Evolutionary conservation across 2,797 vertebrate species (phyloP).

Genomic region (Pseudochirops cupreus): DNA sequence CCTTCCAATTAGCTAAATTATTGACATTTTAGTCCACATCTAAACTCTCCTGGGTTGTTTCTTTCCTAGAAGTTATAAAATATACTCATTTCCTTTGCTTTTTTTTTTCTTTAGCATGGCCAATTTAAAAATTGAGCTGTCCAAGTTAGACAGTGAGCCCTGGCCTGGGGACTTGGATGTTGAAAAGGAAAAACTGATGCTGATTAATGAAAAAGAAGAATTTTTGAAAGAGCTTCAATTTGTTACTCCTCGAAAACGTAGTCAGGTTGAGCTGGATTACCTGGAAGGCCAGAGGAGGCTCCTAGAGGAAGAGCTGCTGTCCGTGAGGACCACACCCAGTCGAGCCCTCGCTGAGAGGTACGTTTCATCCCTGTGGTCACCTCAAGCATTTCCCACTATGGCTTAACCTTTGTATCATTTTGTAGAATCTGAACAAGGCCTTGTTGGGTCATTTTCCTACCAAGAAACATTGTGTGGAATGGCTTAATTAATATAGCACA

Average conservation of each 20-base stretch:
- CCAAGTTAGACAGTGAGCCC: constrained; percentile 88
- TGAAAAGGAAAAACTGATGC: constrained; percentile 89
- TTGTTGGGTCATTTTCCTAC: constrained; percentile 43
- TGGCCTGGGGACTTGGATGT: constrained; percentile 90
- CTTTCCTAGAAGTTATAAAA: constrained; percentile 17
- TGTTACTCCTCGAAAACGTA: constrained; percentile 86
- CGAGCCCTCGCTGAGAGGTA: constrained; percentile 89
- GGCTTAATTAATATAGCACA: constrained; percentile 65
- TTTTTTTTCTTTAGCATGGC: constrained; percentile 86
- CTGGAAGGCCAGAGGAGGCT: constrained; percentile 87
- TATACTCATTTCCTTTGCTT: constrained; percentile 37
- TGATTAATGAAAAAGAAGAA: constrained; percentile 91
- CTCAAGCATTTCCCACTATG: constrained; percentile 45
- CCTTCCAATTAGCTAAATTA: background rate
- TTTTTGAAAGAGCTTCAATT: constrained; percentile 91
- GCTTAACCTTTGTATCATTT: constrained; percentile 48
- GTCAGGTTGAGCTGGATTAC: constrained; percentile 84
- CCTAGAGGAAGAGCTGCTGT: constrained; percentile 88
- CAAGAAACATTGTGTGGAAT: constrained; percentile 23
- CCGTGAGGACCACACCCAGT: constrained; percentile 84
- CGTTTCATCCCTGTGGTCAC: constrained; percentile 21
- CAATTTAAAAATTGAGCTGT: constrained; percentile 91
- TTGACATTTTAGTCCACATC: background rate
- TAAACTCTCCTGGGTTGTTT: background rate
- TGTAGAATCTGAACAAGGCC: constrained; percentile 58